Percentiles rank a stretch among this genome's conserved stretches.
Evolutionary conservation across 2,113 vertebrate species (phyloP).

Genomic region (Passer montanus): DNA sequence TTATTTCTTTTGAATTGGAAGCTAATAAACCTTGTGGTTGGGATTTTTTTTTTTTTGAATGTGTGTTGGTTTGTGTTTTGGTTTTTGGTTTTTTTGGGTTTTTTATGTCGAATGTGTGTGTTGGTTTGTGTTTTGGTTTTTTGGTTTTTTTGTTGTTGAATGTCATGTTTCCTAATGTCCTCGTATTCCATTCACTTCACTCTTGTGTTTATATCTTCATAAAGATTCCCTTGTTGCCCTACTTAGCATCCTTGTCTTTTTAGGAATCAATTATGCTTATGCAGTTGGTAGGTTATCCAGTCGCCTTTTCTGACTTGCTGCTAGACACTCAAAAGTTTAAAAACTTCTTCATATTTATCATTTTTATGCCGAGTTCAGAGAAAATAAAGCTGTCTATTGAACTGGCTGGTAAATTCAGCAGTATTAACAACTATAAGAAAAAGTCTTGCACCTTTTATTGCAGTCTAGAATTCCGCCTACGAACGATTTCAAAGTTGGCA

Average conservation of each 20-base stretch:
- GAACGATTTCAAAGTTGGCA: constrained; percentile 95
- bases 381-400: neutral
- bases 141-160: neutral
- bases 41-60: neutral
- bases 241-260: neutral
- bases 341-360: neutral
- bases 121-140: neutral
- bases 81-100: neutral
- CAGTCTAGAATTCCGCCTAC: constrained; percentile 88
- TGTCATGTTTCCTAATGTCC: neutral
- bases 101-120: too few relatives aligned
- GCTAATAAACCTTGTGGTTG: neutral
- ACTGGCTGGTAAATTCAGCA: neutral
- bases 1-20: neutral
- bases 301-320: neutral
- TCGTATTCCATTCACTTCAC: neutral
- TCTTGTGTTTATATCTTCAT: neutral
- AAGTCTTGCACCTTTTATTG: constrained; percentile 5
- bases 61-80: neutral
- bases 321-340: neutral
- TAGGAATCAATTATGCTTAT: neutral
- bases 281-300: neutral
- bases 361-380: neutral
- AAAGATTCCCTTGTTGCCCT: neutral
- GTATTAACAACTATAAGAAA: neutral